Conservation (phyloP, 2,888 invertebrate genomes). For the Caenorhabditis parvicauda region DNA sequence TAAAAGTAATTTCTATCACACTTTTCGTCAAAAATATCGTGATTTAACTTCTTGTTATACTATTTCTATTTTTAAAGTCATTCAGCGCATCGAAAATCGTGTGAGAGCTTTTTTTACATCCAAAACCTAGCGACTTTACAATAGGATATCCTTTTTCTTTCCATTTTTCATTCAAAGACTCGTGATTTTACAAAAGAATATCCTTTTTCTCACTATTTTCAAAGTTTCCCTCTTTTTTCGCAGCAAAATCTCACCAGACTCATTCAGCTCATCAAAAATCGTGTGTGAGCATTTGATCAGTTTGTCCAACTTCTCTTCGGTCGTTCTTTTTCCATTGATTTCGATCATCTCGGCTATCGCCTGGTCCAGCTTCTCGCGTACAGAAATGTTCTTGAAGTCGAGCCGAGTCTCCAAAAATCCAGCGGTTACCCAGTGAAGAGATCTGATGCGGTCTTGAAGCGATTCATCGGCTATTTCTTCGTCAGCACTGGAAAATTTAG, state of each 20-base stretch:
- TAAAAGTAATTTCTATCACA: too few relatives aligned
- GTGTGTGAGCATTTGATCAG: conserved; percentile 86
- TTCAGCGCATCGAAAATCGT: neutral
- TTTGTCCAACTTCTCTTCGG: conserved; percentile 84
- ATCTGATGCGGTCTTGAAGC: conserved; percentile 88
- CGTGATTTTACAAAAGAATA: too few relatives aligned
- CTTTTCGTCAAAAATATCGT: neutral
- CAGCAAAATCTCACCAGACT: conserved; percentile 52
- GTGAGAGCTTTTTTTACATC: too few relatives aligned
- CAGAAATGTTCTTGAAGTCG: conserved; percentile 75
- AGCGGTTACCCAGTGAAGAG: conserved; percentile 92
- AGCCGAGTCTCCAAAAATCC: conserved; percentile 88
- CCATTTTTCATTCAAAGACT: too few relatives aligned
- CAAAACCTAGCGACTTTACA: too few relatives aligned
- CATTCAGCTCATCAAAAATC: conserved; percentile 78
- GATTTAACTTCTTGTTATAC: neutral
- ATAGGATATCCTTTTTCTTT: too few relatives aligned
- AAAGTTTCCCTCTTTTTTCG: too few relatives aligned
- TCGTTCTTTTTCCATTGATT: conserved; percentile 82
- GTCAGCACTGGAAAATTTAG: conserved; percentile 68
- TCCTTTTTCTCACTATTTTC: too few relatives aligned
- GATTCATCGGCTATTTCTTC: conserved; percentile 85
- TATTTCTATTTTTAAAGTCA: neutral
- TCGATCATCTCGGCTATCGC: conserved; percentile 77
- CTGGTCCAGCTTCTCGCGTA: conserved; percentile 63